A percentile compares a stretch with the other conserved stretches of the same genome.
Evolutionary conservation across 1,140 invertebrate species (phyloP).

Genomic region (Megalonaias nervosa): DNA sequence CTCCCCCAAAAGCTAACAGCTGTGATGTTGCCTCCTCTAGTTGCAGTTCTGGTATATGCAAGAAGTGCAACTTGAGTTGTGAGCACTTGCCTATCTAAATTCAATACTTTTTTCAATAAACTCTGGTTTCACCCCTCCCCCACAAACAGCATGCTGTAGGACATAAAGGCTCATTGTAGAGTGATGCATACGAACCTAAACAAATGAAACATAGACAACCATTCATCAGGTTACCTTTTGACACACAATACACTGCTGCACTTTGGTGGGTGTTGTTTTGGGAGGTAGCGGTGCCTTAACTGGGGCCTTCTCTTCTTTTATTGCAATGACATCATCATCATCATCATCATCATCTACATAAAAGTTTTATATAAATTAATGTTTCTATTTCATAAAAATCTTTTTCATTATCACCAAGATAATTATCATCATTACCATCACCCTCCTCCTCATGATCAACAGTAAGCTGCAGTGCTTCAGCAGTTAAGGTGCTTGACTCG

Average conservation of each 20-base stretch:
- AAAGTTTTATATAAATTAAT: not conserved
- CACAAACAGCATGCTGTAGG: not conserved
- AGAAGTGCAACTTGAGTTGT: not conserved
- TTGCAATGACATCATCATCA: constrained; percentile 31
- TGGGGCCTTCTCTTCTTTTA: constrained; percentile 27
- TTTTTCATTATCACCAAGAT: not conserved
- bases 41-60: no score
- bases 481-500: not conserved
- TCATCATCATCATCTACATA: constrained; percentile 13
- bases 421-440: not conserved
- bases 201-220: no score
- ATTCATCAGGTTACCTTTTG: constrained; percentile 46
- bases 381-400: not conserved
- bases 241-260: constrained; percentile 66
- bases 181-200: not conserved
- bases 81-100: not conserved
- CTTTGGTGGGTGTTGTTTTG: constrained; percentile 29
- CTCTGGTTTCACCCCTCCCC: not conserved
- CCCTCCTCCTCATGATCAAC: no score
- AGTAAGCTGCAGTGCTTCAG: no score
- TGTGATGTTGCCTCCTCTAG: no score
- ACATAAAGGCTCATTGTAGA: not conserved
- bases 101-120: not conserved
- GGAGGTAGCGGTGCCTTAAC: constrained; percentile 17
- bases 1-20: no score